Evolutionary conservation across 2,113 vertebrate species (phyloP), one percentile per base, ranked within the genome.

Genomic region (Maccullochella peelii): DNA sequence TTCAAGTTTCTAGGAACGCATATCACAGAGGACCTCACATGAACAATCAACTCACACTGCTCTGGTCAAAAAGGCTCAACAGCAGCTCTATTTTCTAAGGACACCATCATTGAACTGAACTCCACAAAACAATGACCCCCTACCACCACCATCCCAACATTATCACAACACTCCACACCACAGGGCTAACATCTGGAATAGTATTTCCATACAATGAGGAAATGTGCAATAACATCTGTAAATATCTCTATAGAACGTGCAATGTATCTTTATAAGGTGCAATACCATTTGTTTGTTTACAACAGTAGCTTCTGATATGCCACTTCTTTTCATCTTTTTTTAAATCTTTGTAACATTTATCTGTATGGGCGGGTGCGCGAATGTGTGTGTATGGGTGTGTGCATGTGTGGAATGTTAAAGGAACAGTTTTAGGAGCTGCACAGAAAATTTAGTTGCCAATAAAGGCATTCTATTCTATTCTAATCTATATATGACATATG

Each of bases 21-120:
- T 8, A 8, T 38, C 38, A 38, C 4, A 38, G 38, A 38, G 38
- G 38, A 38, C 38, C 38, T 38, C 38, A 38, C 38, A 38, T 38
- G 4, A 8, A 38, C 38, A 38, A 38, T 38, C 38, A 7, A 38
- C 38, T 38, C 38, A n/a, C 38, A 33, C 33, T 33, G 33, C 33
- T 33, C 33, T 33, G 33, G 33, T 33, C 33, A 33, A 33, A 33
- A 33, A 33, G 33, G 33, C 33, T 33, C 33, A 52, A 50, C 49
- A 50, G 49, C 18, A 2, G 18, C 50, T 52, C 7, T 21, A 52
- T 20, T 21, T 52, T 20, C 20, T 8, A 21, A 52, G 15, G 20
- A 21, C 20, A 52, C 40, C 65, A 38, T 79, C 65, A 58, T 5
- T 25, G 21, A 59, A 59, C 67, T 79, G 16, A 78, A 59, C 52